Conservation (phyloP, 1,140 invertebrate genomes). For the Forficula auricularia region DNA sequence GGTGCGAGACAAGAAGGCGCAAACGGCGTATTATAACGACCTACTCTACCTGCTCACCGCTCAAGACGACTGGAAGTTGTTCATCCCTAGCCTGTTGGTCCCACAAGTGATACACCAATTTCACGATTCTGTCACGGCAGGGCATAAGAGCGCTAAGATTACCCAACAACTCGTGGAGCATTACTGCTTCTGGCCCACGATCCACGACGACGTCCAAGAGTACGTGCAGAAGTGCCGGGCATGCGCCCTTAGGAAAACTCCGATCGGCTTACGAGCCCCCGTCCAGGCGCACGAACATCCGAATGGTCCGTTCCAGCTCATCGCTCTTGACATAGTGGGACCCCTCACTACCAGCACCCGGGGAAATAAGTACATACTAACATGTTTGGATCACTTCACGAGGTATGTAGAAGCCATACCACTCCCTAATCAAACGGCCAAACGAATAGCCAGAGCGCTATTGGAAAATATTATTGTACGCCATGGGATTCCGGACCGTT, state of each 20-base stretch:
- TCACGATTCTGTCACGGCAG: too few relatives aligned
- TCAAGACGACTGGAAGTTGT: too few relatives aligned
- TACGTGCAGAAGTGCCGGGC: too few relatives aligned
- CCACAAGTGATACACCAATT: too few relatives aligned
- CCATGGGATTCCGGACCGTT: constrained; percentile 17
- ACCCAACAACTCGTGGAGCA: too few relatives aligned
- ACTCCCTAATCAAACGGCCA: constrained; percentile 15
- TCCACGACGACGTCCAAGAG: too few relatives aligned
- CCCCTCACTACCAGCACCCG: constrained; percentile 13
- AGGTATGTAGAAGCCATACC: constrained; percentile 16
- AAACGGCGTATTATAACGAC: not conserved
- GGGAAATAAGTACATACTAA: constrained; percentile 20
- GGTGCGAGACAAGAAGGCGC: too few relatives aligned
- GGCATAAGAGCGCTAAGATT: too few relatives aligned
- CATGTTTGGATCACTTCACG: constrained; percentile 18
- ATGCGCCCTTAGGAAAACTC: constrained; percentile 7
- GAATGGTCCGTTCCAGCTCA: constrained; percentile 8
- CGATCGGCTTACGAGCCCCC: not conserved
- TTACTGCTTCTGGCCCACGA: too few relatives aligned
- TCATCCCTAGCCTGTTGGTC: too few relatives aligned
- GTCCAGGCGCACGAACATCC: constrained; percentile 1
- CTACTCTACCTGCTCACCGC: not conserved
- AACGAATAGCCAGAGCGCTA: constrained; percentile 15
- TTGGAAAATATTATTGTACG: constrained; percentile 17
- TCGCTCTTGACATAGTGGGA: constrained; percentile 19